phyloP scores from a whole-genome alignment of 1,140 invertebrate species.

The Bombus sibiricus region DNA sequence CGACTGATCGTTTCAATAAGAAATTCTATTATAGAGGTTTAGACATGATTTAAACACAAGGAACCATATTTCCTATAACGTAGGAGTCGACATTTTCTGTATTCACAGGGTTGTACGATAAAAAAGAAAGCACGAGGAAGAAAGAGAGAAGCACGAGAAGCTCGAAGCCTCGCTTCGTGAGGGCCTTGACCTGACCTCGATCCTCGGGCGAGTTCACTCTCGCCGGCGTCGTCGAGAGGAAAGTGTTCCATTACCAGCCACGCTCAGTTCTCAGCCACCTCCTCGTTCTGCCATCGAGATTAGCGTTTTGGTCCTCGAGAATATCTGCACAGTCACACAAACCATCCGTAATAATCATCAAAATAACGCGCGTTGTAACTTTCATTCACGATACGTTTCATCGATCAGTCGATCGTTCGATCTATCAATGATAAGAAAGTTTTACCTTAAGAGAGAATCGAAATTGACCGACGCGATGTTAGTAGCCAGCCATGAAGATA shows the following conservation, averaged over 20 bases:
- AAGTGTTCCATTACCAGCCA: conserved; percentile 80
- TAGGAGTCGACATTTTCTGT: not conserved
- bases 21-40: not conserved
- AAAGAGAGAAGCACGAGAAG: conserved; percentile 45
- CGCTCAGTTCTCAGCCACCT: conserved; percentile 31
- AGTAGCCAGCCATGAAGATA: not conserved
- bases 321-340: not conserved
- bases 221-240: conserved; percentile 80
- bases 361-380: not conserved
- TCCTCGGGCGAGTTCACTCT: conserved; percentile 82
- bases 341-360: not conserved
- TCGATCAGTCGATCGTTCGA: not conserved
- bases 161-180: conserved; percentile 73
- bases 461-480: conserved; percentile 18
- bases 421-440: not conserved
- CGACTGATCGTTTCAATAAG: not conserved
- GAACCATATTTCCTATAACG: not conserved
- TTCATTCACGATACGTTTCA: not conserved
- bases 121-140: not conserved
- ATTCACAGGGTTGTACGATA: not conserved
- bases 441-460: not conserved
- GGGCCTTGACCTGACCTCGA: conserved; percentile 84
- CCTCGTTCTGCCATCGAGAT: conserved; percentile 46
- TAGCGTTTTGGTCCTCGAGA: conserved; percentile 62
- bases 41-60: not conserved